phyloP scores from a whole-genome alignment of 2,888 invertebrate species.

The Linnaemya vulpina region DNA sequence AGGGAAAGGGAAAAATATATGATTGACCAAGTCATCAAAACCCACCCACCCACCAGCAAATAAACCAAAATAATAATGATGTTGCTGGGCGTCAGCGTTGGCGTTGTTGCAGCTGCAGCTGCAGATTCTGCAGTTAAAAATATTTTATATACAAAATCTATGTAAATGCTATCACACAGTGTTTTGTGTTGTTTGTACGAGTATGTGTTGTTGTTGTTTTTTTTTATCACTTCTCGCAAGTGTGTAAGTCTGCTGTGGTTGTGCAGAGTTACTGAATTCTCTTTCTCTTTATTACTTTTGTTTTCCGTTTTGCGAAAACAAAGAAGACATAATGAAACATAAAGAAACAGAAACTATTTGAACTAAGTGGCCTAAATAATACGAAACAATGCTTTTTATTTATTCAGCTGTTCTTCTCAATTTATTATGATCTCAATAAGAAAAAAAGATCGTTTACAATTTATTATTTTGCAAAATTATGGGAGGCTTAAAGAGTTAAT shows the following conservation, averaged over 20 bases:
- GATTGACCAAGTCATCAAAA: no score
- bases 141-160: no score
- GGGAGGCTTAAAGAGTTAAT: no score
- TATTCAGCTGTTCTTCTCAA: background rate
- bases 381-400: constrained; percentile 44
- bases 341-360: constrained; percentile 22
- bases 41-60: no score
- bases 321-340: background rate
- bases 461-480: background rate
- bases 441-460: background rate
- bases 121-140: no score
- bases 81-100: no score
- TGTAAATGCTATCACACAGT: background rate
- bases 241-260: no score
- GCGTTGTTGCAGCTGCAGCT: no score
- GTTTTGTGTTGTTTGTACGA: background rate
- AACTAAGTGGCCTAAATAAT: constrained; percentile 48
- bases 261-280: background rate
- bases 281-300: constrained; percentile 18
- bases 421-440: background rate
- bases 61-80: no score
- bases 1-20: no score
- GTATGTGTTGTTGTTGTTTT: background rate
- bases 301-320: constrained; percentile 7
- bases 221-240: background rate